Conservation (phyloP, 1,140 invertebrate species). For the Asbolus verrucosus region DNA sequence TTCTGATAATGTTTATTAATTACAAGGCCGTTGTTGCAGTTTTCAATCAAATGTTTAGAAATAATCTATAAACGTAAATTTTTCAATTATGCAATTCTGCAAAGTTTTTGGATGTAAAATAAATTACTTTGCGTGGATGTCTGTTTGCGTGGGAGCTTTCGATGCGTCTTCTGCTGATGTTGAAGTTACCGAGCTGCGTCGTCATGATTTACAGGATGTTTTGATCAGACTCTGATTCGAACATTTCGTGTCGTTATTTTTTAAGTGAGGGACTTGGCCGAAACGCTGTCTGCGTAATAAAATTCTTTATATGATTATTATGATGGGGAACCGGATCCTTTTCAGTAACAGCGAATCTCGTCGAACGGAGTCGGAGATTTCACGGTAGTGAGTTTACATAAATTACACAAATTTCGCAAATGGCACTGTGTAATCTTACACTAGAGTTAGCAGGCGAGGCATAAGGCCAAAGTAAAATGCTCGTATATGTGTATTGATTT, state of each 20-base stretch:
- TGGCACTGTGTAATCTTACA: constrained; percentile 37
- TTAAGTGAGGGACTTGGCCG: constrained; percentile 9
- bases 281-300: constrained; percentile 30
- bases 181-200: too few relatives aligned
- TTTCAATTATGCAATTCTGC: too few relatives aligned
- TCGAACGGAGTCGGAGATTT: constrained; percentile 35
- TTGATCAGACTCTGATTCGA: neutral
- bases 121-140: too few relatives aligned
- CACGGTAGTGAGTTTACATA: constrained; percentile 42
- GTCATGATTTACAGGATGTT: too few relatives aligned
- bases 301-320: constrained; percentile 34
- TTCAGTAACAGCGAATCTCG: constrained; percentile 18
- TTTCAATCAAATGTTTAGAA: too few relatives aligned
- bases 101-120: too few relatives aligned
- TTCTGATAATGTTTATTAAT: too few relatives aligned
- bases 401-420: constrained; percentile 44
- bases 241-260: constrained; percentile 2
- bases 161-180: too few relatives aligned
- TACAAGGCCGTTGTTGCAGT: too few relatives aligned
- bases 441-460: constrained; percentile 34
- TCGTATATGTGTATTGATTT: constrained; percentile 38
- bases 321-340: constrained; percentile 28
- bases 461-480: constrained; percentile 39
- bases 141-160: too few relatives aligned
- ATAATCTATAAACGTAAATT: too few relatives aligned